Evolutionary conservation across 2,797 vertebrate species (phyloP).

Genomic region (Fundulus diaphanus): DNA sequence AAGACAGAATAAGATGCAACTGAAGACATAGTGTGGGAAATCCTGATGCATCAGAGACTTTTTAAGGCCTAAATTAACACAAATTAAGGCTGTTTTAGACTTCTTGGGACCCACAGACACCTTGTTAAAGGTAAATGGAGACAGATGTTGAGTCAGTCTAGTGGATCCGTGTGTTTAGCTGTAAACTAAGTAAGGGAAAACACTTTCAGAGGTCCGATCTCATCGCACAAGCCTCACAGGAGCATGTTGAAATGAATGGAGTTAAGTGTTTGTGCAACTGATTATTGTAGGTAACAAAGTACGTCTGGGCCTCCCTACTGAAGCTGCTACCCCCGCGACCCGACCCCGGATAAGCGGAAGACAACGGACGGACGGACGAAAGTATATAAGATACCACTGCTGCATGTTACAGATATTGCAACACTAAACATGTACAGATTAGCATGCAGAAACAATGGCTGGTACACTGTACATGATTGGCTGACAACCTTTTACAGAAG

Average conservation of each 20-base stretch:
- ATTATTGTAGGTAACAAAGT: constrained; percentile 24
- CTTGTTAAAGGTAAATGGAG: background rate
- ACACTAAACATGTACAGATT: constrained; percentile 81
- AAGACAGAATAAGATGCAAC: background rate
- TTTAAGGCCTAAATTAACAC: background rate
- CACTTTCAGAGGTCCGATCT: constrained; percentile 48
- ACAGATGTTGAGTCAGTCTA: background rate
- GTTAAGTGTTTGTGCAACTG: constrained; percentile 40
- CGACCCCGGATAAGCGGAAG: no score
- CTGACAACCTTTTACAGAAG: constrained; percentile 52
- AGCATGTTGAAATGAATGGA: constrained; percentile 40
- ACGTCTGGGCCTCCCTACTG: no score
- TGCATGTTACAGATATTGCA: constrained; percentile 65
- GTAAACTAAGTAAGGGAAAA: constrained; percentile 50
- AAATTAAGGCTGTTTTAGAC: background rate
- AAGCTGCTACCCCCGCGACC: no score
- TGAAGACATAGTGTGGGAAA: background rate
- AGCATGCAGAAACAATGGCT: constrained; percentile 87
- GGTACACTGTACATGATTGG: constrained; percentile 61
- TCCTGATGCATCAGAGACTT: background rate
- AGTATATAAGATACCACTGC: constrained; percentile 64
- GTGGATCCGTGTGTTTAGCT: constrained; percentile 7
- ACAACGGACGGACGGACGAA: no score
- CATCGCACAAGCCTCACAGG: constrained; percentile 30
- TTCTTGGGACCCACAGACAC: background rate